A percentile compares a stretch with the other conserved stretches of the same genome.
phyloP scores from a whole-genome alignment of 1,140 invertebrate genomes.

The Drosophila athabasca region DNA sequence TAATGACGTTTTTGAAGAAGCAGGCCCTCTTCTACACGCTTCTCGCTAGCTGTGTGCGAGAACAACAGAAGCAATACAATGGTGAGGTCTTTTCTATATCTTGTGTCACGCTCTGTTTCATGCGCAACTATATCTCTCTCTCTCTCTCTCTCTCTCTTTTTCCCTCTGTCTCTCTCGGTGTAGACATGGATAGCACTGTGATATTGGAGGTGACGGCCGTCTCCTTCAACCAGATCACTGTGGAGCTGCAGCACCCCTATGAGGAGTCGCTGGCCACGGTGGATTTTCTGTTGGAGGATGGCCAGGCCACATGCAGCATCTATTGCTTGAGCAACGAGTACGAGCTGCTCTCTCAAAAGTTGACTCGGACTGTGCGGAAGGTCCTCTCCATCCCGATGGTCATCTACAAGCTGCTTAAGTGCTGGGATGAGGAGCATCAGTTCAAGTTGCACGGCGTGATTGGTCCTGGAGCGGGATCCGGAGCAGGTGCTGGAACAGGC shows the following conservation, averaged over 20 bases:
- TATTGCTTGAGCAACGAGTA: conserved; percentile 85
- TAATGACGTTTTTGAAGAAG: conserved; percentile 93
- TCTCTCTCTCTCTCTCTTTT: background rate
- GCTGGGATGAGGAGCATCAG: conserved; percentile 86
- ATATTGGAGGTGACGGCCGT: conserved; percentile 96
- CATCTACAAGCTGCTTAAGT: conserved; percentile 88
- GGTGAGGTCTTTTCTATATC: conserved; percentile 41
- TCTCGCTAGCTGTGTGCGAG: conserved; percentile 93
- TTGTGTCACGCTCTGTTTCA: background rate
- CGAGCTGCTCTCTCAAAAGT: conserved; percentile 88
- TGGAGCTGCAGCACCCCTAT: conserved; percentile 96
- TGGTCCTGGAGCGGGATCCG: conserved; percentile 82
- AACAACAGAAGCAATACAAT: conserved; percentile 89
- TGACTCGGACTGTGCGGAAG: conserved; percentile 93
- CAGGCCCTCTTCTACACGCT: conserved; percentile 96
- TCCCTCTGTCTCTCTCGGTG: background rate
- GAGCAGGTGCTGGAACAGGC: conserved; percentile 45
- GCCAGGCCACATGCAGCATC: conserved; percentile 88
- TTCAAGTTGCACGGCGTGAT: conserved; percentile 83
- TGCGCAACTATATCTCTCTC: no score
- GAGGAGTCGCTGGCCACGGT: conserved; percentile 96
- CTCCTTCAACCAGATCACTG: conserved; percentile 93
- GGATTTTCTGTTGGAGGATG: conserved; percentile 93
- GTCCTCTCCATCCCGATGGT: conserved; percentile 96
- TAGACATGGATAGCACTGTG: conserved; percentile 90